Evolutionary conservation across 37 sponge, comb jelly and placozoan species (phyloP).

Genomic region (Oscarella lobularis): DNA sequence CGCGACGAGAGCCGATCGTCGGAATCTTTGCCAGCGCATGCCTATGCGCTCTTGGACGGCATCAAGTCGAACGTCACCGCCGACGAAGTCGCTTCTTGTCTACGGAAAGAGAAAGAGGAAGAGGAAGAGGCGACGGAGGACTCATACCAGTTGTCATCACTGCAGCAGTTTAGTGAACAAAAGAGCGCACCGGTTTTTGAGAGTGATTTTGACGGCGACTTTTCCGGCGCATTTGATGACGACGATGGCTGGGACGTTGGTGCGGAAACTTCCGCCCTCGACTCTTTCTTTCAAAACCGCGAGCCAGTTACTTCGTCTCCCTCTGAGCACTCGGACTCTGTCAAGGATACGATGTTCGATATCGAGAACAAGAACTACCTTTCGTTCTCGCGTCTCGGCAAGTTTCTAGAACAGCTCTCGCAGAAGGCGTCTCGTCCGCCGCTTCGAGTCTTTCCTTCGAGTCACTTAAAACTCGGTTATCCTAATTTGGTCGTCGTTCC

Average conservation of each 20-base stretch:
- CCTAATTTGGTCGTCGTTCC: neutral
- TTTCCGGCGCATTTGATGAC: neutral
- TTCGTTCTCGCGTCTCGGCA: neutral
- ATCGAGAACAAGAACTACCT: neutral
- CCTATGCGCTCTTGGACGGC: neutral
- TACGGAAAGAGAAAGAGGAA: neutral
- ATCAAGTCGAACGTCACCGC: neutral
- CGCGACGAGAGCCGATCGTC: neutral
- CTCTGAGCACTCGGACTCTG: too few species aligned
- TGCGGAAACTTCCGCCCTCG: neutral
- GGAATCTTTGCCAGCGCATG: too few species aligned
- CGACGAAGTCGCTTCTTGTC: too few species aligned
- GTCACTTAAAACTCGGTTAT: neutral
- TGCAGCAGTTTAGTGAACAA: neutral
- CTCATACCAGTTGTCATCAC: neutral
- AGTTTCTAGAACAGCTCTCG: neutral
- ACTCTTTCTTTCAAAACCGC: too few species aligned
- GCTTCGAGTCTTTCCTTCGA: neutral
- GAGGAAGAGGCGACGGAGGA: neutral
- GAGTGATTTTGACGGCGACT: neutral
- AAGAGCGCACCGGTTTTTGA: neutral
- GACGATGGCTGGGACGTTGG: neutral
- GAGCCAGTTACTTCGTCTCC: neutral
- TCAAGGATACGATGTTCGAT: neutral
- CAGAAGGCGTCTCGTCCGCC: neutral